A percentile compares a stretch with the other conserved stretches of the same genome.
Conservation (phyloP, 2,888 invertebrate species). For the Amphipyra tragopoginis region DNA sequence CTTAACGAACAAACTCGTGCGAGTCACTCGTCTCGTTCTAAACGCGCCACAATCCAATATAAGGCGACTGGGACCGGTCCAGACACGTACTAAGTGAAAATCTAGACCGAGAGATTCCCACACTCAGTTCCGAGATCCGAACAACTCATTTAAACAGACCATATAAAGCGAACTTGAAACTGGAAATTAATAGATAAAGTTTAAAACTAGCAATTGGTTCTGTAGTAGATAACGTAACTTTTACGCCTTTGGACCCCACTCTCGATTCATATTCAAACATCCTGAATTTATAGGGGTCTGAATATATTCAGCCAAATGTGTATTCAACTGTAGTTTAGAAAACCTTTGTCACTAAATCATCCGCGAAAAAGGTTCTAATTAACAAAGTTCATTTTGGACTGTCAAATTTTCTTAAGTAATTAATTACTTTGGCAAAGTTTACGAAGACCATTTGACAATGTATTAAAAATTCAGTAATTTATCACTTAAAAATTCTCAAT, state of each 20-base stretch:
- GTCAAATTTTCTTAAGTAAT: constrained; percentile 54
- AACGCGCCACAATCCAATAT: constrained; percentile 42
- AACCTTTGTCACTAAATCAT: constrained; percentile 42
- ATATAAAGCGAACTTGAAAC: constrained; percentile 38
- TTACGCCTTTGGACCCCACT: not conserved
- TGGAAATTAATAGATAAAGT: constrained; percentile 49
- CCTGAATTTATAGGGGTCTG: constrained; percentile 35
- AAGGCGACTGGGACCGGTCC: constrained; percentile 57
- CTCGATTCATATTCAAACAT: constrained; percentile 32
- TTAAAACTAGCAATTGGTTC: constrained; percentile 33
- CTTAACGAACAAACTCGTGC: constrained; percentile 16
- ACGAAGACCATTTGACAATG: constrained; percentile 41
- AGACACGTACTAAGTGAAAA: constrained; percentile 59
- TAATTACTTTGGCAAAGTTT: constrained; percentile 54
- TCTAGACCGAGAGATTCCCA: constrained; percentile 66
- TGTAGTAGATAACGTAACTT: too few species aligned
- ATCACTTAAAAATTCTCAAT: constrained; percentile 27
- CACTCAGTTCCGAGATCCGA: constrained; percentile 58
- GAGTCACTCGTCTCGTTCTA: constrained; percentile 31
- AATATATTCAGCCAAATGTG: constrained; percentile 11
- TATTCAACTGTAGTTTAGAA: constrained; percentile 11
- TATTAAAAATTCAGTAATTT: constrained; percentile 51
- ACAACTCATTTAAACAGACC: constrained; percentile 49
- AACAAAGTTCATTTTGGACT: constrained; percentile 47
- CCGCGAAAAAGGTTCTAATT: constrained; percentile 50